Evolutionary conservation across 2,113 vertebrate species (phyloP).

Genomic region (Corvus hawaiiensis): DNA sequence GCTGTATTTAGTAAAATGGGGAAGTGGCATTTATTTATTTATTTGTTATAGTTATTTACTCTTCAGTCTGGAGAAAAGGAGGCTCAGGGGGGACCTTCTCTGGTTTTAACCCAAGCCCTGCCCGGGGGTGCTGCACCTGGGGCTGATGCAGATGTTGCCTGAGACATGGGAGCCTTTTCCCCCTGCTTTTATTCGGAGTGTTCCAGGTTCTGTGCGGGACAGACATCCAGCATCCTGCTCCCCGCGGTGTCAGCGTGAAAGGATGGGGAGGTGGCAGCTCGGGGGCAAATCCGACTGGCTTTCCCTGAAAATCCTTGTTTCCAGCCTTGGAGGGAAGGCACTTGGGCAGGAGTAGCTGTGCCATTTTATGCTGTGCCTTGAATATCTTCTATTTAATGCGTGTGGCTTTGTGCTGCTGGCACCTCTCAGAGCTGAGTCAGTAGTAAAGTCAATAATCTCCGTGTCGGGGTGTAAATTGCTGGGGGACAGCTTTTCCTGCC

Average conservation of each 20-base stretch:
- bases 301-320: not conserved
- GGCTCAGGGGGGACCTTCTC: not conserved
- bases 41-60: not conserved
- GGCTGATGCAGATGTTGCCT: not conserved
- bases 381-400: rapidly evolving
- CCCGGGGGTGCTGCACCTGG: rapidly evolving
- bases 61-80: not conserved
- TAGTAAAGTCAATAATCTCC: rapidly evolving
- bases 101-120: not conserved
- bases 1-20: not conserved
- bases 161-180: not conserved
- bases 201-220: not conserved
- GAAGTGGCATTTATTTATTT: not conserved
- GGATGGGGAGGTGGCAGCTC: not conserved
- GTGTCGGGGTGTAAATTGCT: not conserved
- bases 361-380: not conserved
- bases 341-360: not conserved
- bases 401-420: not conserved
- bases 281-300: rapidly evolving
- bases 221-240: not conserved
- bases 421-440: not conserved
- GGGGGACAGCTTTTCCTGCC: not conserved
- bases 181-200: not conserved
- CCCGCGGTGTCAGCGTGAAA: rapidly evolving
- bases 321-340: not conserved